A percentile compares a stretch with the other conserved stretches of the same genome.
Evolutionary conservation across 2,797 vertebrate species (phyloP).

Genomic region (Centroberyx gerrardi): DNA sequence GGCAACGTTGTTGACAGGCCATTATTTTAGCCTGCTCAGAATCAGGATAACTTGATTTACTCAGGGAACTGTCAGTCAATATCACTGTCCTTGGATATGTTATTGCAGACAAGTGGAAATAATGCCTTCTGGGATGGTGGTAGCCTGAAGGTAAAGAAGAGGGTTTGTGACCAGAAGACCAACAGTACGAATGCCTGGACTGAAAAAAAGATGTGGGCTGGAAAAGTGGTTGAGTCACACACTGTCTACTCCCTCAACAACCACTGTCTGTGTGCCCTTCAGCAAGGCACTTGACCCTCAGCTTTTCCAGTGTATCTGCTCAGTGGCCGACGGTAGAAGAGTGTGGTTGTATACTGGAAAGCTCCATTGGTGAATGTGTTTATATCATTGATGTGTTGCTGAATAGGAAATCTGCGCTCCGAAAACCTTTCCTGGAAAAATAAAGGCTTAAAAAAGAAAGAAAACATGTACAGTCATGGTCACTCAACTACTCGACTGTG

Average conservation of each 20-base stretch:
- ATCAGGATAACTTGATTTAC: slow-evolving; percentile 64
- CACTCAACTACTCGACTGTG: not conserved
- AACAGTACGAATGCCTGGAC: slow-evolving; percentile 23
- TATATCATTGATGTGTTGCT: slow-evolving; percentile 3
- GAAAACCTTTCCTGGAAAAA: slow-evolving; percentile 28
- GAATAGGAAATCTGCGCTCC: slow-evolving; percentile 9
- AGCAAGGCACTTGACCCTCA: slow-evolving; percentile 19
- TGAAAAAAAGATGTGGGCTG: slow-evolving; percentile 7
- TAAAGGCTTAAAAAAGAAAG: slow-evolving; percentile 31
- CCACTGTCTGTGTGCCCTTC: slow-evolving; percentile 15
- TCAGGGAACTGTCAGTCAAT: slow-evolving; percentile 61
- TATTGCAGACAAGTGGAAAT: slow-evolving; percentile 50
- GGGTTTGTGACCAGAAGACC: slow-evolving; percentile 40
- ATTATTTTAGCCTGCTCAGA: slow-evolving; percentile 53
- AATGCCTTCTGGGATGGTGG: slow-evolving; percentile 31
- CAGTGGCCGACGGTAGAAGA: not conserved
- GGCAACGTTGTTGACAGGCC: slow-evolving; percentile 47
- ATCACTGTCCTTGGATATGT: slow-evolving; percentile 52
- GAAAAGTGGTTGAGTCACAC: slow-evolving; percentile 13
- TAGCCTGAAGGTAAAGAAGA: slow-evolving; percentile 51
- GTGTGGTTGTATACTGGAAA: not conserved
- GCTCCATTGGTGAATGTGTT: slow-evolving; percentile 6
- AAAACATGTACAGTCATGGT: slow-evolving; percentile 25
- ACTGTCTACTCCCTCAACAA: slow-evolving; percentile 1
- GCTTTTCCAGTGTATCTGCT: slow-evolving; percentile 10